phyloP scores from a whole-genome alignment of 2,888 invertebrate species.

The Pecten maximus region DNA sequence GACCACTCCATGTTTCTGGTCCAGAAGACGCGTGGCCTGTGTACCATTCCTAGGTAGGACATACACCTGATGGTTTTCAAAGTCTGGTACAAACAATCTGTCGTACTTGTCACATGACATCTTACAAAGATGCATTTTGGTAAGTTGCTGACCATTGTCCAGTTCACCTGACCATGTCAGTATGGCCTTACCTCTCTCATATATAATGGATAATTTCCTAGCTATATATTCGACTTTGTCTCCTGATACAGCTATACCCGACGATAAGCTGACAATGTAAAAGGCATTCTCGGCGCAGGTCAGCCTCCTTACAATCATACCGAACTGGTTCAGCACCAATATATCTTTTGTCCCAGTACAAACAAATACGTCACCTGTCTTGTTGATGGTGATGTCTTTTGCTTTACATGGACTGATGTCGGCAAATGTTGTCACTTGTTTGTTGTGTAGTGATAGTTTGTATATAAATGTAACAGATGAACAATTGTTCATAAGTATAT shows the following conservation, averaged over 20 bases:
- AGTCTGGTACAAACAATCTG: background rate
- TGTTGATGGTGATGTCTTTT: background rate
- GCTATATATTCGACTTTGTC: background rate
- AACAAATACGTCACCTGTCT: background rate
- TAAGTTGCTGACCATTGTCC: background rate
- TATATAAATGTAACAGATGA: background rate
- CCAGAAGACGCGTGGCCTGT: background rate
- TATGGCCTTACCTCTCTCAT: background rate
- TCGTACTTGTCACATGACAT: constrained; percentile 13
- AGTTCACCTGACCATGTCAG: background rate
- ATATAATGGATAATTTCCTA: background rate
- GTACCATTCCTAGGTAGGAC: background rate
- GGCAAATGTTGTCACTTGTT: background rate
- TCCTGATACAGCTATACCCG: background rate
- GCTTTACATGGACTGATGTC: background rate
- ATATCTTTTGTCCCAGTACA: background rate
- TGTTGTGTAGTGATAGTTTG: constrained; percentile 4
- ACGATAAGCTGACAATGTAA: background rate
- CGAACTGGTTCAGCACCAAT: constrained; percentile 11
- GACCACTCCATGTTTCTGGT: constrained; percentile 1
- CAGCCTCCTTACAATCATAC: background rate
- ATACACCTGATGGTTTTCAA: background rate
- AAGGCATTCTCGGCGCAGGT: background rate
- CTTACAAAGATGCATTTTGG: background rate
- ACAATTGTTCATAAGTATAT: background rate